These are phyloP conservation scores for Cryptoprocta ferox DNA, from an alignment of 2,797 vertebrate species.

Conservation along the genomic window DNA sequence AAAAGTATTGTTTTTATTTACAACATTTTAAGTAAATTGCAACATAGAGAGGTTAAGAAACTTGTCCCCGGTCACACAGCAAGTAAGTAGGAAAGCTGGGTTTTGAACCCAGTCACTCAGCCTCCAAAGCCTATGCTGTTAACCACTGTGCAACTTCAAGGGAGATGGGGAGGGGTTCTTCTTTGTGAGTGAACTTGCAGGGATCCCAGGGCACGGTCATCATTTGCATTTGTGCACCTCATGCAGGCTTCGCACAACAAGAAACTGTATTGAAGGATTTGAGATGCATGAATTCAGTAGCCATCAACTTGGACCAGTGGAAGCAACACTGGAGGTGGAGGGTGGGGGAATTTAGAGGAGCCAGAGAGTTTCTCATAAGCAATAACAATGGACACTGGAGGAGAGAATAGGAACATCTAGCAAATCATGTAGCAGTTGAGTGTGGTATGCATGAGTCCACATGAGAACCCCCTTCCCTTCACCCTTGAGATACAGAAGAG, in stretches of 20 bases:
- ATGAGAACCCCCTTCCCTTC: not conserved
- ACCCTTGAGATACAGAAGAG: not conserved
- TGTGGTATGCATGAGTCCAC: not conserved
- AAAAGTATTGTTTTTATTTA: not conserved
- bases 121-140: not conserved
- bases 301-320: not conserved
- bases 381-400: not conserved
- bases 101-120: not conserved
- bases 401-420: not conserved
- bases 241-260: not conserved
- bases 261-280: not conserved
- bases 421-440: not conserved
- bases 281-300: not conserved
- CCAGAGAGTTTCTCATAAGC: not conserved
- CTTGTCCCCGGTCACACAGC: not conserved
- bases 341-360: accelerated
- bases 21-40: not conserved
- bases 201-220: too few species aligned
- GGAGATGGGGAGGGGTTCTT: not conserved
- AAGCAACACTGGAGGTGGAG: not conserved
- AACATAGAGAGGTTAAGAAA: not conserved
- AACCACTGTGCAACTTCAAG: not conserved
- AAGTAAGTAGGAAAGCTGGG: not conserved
- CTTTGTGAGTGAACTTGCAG: not conserved
- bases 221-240: not conserved